Evolutionary conservation across 2,113 vertebrate species (phyloP).

Genomic region (Trematomus loennbergii): DNA sequence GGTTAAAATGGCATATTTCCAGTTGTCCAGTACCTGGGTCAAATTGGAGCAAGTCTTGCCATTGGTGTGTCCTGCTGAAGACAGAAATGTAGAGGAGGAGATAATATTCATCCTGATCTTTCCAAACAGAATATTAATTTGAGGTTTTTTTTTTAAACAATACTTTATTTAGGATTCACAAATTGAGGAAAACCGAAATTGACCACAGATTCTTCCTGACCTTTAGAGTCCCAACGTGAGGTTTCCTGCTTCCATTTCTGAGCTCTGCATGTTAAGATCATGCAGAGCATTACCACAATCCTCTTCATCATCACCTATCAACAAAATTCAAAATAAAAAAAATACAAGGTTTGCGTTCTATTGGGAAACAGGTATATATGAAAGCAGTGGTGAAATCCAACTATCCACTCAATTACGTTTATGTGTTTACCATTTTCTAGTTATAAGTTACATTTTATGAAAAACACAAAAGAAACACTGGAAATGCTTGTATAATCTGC

Average conservation of each 20-base stretch:
- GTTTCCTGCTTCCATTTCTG: conserved; percentile 75
- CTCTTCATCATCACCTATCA: conserved; percentile 59
- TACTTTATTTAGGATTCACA: conserved; percentile 1
- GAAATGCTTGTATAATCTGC: too few relatives aligned
- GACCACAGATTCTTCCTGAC: conserved; percentile 23
- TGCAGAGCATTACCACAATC: conserved; percentile 73
- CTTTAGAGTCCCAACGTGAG: conserved; percentile 54
- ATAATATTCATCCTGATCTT: neutral
- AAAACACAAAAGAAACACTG: too few relatives aligned
- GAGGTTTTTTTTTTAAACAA: neutral
- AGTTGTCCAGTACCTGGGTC: conserved; percentile 91
- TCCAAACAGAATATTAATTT: neutral
- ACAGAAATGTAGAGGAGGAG: conserved; percentile 1
- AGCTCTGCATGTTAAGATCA: conserved; percentile 64
- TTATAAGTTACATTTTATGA: neutral
- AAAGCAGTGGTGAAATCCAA: neutral
- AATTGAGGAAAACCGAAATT: neutral
- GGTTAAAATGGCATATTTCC: conserved; percentile 90
- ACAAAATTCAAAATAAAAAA: conserved; percentile 31
- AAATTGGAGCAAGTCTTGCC: conserved; percentile 88
- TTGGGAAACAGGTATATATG: neutral
- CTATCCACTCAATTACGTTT: neutral
- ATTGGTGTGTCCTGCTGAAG: conserved; percentile 62
- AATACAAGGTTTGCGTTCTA: neutral
- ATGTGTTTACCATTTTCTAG: neutral